Percentiles rank a stretch among this genome's conserved stretches.
Evolutionary conservation across 2,797 vertebrate genomes (phyloP).

Genomic region (Alosa sapidissima): DNA sequence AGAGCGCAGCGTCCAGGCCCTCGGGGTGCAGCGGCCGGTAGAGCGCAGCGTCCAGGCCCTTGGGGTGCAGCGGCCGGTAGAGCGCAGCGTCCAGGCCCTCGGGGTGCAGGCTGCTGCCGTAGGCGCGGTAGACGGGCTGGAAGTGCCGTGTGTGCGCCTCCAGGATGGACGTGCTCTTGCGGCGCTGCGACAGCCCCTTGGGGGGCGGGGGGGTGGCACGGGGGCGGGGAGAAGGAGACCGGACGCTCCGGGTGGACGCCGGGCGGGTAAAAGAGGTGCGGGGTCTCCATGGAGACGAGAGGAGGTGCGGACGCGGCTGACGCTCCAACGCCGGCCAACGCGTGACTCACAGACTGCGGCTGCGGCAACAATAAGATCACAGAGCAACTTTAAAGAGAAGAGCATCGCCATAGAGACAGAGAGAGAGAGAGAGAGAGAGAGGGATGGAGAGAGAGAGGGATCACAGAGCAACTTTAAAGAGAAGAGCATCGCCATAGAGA

Average conservation of each 20-base stretch:
- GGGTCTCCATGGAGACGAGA: slow-evolving; percentile 80
- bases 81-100: too few species aligned
- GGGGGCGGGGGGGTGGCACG: slow-evolving; percentile 85
- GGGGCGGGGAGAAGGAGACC: slow-evolving; percentile 95
- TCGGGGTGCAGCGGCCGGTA: too few species aligned
- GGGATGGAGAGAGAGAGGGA: slow-evolving; percentile 73
- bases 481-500: too few species aligned
- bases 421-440: slow-evolving; percentile 40
- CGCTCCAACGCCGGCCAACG: slow-evolving; percentile 81
- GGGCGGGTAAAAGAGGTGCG: not conserved
- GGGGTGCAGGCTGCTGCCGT: slow-evolving; percentile 86
- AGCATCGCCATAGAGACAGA: too few species aligned
- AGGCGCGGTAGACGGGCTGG: slow-evolving; percentile 84
- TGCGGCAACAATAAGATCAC: slow-evolving; percentile 95
- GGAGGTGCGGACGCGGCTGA: slow-evolving; percentile 84
- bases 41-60: too few species aligned
- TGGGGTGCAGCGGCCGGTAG: too few species aligned
- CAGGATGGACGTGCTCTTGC: slow-evolving; percentile 97
- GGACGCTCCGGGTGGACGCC: slow-evolving; percentile 81
- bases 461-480: slow-evolving; percentile 34
- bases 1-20: slow-evolving; percentile 51
- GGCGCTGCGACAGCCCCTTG: slow-evolving; percentile 89
- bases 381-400: too few species aligned
- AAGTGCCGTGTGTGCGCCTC: slow-evolving; percentile 93
- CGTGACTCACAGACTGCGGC: slow-evolving; percentile 89